Percentiles rank a stretch among this genome's conserved stretches.
phyloP scores from a whole-genome alignment of 2,113 vertebrate genomes.

The Nicator chloris region DNA sequence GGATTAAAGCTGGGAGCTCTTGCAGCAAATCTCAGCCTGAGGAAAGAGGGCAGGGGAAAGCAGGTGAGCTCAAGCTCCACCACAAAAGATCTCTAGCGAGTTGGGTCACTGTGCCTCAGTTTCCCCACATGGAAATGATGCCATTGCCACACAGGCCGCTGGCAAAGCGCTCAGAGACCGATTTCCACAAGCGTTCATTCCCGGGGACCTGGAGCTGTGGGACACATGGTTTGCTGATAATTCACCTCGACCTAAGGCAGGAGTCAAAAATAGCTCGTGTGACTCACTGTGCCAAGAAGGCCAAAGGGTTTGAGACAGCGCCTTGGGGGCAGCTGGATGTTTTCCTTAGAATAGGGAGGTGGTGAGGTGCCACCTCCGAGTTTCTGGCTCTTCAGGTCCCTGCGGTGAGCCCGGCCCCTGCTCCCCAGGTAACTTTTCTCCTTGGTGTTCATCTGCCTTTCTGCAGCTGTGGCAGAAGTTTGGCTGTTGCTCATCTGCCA shows the following conservation, averaged over 20 bases:
- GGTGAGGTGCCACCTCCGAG: neutral
- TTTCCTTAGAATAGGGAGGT: neutral
- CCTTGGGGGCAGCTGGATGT: neutral
- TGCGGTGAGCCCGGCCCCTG: rapidly evolving
- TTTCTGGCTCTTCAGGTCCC: neutral
- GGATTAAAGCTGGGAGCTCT: neutral
- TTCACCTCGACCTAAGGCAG: neutral
- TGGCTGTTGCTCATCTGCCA: neutral
- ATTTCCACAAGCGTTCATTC: neutral
- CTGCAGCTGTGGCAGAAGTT: neutral
- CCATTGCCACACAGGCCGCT: neutral
- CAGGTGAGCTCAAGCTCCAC: neutral
- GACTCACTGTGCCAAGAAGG: neutral
- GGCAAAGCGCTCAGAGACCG: rapidly evolving
- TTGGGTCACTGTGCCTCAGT: neutral
- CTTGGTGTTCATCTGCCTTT: neutral
- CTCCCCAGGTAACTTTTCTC: neutral
- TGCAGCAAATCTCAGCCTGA: rapidly evolving
- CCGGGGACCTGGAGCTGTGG: neutral
- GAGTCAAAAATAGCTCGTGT: neutral
- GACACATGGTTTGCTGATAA: neutral
- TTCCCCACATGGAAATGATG: neutral
- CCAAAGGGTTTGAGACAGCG: neutral
- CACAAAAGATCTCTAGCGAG: neutral
- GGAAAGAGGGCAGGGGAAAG: neutral